Base-by-base conservation (phyloP, 2,888 invertebrate genomes). In the Brachycybe producta region DNA sequence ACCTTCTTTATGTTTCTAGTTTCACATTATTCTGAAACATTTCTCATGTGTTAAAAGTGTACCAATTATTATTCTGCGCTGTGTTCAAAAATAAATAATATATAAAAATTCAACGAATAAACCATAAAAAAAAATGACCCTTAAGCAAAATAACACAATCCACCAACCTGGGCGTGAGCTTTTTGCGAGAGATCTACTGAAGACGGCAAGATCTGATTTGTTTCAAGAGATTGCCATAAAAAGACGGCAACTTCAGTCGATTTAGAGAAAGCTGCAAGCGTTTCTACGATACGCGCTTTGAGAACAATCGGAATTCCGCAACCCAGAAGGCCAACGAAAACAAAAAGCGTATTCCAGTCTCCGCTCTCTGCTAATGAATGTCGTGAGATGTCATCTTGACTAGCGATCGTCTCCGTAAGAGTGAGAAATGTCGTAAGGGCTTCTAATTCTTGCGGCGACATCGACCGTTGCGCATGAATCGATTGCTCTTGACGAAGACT, bases 201-300 rank as follows among this genome's bases (percentile, higher is more conserved):
- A 40, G 82, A 81, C 5, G 76, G 73, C 49, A 88, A 76, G 24
- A 88, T 79, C 60, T 84, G 85, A 0, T 85, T 81, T 2, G 80
- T 77, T 69, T 88, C 88, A 19, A 90, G 69, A 57, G 79, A 81
- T 55, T 83, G 83, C 92, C 92, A 94, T 57, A 91, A 76, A 52
- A 78, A 78, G 3, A 77, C 74, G 1, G 87, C 85, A 30, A 84
- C 80, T 58, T 80, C 81, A 2, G 80, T 75, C 0, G 82, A 76
- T 59, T 76, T 77, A n/a, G 83, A 82, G 52, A 95, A 70, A 1
- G 87, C 81, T 0, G 84, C 80, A 47, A 94, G 70, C 0, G 86
- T 80, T 21, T 69, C 63, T n/a, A 91, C 71, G 46, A 94, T 71
- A 61, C 84, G 80, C 0, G 87, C 82, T 71, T 95, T 95, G 53